Conservation (phyloP, 2,797 vertebrate genomes). For the Poecilia picta region DNA sequence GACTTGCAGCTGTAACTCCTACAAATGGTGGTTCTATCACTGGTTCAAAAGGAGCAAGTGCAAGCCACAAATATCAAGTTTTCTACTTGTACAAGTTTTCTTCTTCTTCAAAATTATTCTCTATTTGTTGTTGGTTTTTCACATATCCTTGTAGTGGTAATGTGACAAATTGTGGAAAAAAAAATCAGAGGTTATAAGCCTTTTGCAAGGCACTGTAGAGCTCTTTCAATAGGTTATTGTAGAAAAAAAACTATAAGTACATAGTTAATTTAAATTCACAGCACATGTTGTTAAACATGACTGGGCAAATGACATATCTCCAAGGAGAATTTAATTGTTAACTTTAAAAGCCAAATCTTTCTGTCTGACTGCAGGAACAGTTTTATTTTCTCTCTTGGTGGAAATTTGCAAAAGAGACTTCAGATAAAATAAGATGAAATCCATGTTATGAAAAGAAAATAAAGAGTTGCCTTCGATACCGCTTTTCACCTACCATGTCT, state of each 20-base stretch:
- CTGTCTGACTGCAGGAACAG: conserved; percentile 31
- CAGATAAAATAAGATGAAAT: conserved; percentile 44
- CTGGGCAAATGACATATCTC: conserved; percentile 47
- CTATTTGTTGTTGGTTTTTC: neutral
- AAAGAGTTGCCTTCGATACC: conserved; percentile 72
- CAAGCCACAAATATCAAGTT: neutral
- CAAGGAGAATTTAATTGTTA: neutral
- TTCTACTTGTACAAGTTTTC: neutral
- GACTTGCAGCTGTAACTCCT: neutral
- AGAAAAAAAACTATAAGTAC: conserved; percentile 26
- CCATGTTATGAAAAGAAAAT: conserved; percentile 64
- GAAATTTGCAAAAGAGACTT: conserved; percentile 30
- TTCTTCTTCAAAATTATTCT: too few relatives aligned
- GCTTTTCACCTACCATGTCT: conserved; percentile 51
- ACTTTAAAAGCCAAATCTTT: conserved; percentile 19
- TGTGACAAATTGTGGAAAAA: neutral
- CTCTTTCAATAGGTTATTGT: neutral
- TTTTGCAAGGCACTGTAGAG: neutral
- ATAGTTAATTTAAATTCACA: conserved; percentile 53
- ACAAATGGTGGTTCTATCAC: neutral
- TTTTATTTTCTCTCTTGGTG: conserved; percentile 31
- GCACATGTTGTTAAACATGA: conserved; percentile 47
- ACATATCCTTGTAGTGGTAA: neutral
- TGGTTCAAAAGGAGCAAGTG: too few relatives aligned
- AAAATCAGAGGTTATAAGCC: neutral